Conservation (phyloP, 2,888 invertebrate genomes). For the Temnothorax rugatulus region DNA sequence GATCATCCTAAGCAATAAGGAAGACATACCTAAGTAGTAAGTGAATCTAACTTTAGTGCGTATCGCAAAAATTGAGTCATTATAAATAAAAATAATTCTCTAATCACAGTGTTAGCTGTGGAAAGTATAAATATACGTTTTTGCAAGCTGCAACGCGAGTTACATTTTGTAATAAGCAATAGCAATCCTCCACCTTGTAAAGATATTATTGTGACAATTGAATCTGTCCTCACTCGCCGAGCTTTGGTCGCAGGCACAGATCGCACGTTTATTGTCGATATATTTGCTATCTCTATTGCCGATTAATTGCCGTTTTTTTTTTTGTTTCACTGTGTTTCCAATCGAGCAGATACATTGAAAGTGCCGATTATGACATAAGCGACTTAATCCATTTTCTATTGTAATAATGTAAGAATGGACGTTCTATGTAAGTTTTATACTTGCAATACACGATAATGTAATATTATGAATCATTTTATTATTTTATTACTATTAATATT, state of each 20-base stretch:
- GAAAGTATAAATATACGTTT: not conserved
- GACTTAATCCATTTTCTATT: constrained; percentile 69
- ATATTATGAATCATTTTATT: constrained; percentile 46
- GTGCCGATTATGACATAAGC: constrained; percentile 43
- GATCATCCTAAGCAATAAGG: constrained; percentile 45
- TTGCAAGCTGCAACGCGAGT: constrained; percentile 10
- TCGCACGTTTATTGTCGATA: constrained; percentile 29
- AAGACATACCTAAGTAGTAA: constrained; percentile 29
- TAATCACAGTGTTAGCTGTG: constrained; percentile 18
- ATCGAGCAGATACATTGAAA: constrained; percentile 12
- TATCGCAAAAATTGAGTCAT: constrained; percentile 38
- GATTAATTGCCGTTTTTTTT: constrained; percentile 32
- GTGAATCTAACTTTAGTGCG: constrained; percentile 27
- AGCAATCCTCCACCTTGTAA: constrained; percentile 6
- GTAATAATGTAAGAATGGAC: constrained; percentile 53
- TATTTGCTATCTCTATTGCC: constrained; percentile 14
- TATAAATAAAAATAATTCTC: constrained; percentile 38
- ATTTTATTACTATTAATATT: constrained; percentile 40
- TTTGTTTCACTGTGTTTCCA: constrained; percentile 10
- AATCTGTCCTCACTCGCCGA: not conserved
- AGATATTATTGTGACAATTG: constrained; percentile 18
- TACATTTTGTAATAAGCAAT: constrained; percentile 43
- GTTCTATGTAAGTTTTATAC: constrained; percentile 63
- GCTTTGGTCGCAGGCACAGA: constrained; percentile 21
- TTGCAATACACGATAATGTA: constrained; percentile 31